Base-by-base conservation (phyloP, 2,888 invertebrate genomes). In the Bombylius major region DNA sequence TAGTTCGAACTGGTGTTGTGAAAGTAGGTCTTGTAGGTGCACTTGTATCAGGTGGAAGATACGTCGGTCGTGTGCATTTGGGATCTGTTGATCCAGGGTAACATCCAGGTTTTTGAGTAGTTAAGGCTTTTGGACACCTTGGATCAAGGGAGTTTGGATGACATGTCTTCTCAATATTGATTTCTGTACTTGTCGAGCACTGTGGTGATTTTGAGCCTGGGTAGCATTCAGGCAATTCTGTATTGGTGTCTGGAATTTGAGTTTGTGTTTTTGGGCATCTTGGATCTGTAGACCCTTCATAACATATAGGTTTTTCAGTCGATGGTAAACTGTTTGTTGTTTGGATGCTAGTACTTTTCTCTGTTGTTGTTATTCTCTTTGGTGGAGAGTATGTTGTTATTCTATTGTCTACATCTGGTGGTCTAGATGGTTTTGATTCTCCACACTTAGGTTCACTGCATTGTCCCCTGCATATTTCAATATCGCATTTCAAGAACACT, bases 401-500 rank as follows among this genome's bases (percentile, higher is more conserved):
- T 50, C 62, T 31, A 36, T 36, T 50, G 7, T 50, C 47, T 32
- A 14, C 36, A 13, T 39, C 39, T 39, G 64, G 64, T 1, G 65
- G 65, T 8, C 67, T 64, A 4, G 67, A 64, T 58, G 58, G 59
- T 0, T 67, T 67, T 52, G 70, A 72, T 62, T 63, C 64, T 32
- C 68, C 68, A 36, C 65, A 63, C 23, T 60, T 62, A 34, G 65
- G 63, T 42, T 62, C 59, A 34, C 67, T 63, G 58, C 70, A 71
- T 13, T 62, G 59, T 3, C 66, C 69, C 47, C 66, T 68, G 54
- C 70, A 70, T 7, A 72, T 61, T 61, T 86, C 85, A 60, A 87
- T 82, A 64, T 86, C 86, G 69, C 87, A 87, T 13, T 84, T 84
- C 4, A 87, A 70, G 64, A 80, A 86, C 1, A 87, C 84, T 72